Percentiles rank a stretch among this genome's conserved stretches.
Evolutionary conservation across 2,797 vertebrate species (phyloP).

Genomic region (Pipistrellus pipistrellus): DNA sequence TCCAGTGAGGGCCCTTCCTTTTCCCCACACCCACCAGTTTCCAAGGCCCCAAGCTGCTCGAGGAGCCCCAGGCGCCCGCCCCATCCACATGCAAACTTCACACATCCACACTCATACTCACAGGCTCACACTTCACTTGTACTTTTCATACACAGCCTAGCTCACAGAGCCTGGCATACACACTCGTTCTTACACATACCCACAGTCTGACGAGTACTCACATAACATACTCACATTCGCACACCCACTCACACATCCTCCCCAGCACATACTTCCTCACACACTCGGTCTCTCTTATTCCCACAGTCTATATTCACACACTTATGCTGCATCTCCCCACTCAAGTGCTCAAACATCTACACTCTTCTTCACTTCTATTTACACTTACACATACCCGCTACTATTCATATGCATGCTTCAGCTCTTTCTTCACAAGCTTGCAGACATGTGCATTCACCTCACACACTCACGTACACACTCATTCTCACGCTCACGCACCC

Average conservation of each 20-base stretch:
- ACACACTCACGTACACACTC: not conserved
- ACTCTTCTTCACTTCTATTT: not conserved
- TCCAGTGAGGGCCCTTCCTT: not conserved
- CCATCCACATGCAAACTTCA: too few species aligned
- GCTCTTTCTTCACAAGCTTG: not conserved
- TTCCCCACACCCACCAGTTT: not conserved
- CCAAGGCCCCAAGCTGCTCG: not conserved
- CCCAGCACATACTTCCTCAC: not conserved
- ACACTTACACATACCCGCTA: not conserved
- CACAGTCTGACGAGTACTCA: not conserved
- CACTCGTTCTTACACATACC: not conserved
- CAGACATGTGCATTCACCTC: not conserved
- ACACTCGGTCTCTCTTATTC: not conserved
- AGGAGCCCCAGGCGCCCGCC: not conserved
- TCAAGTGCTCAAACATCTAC: not conserved
- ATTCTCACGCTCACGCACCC: not conserved
- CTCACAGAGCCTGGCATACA: not conserved
- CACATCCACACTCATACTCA: not conserved
- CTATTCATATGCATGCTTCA: not conserved
- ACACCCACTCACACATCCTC: not conserved
- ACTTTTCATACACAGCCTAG: not conserved
- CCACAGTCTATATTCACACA: not conserved
- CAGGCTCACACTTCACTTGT: not conserved
- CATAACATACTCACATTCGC: not conserved
- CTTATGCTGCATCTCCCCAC: not conserved